Evolutionary conservation across 2,797 vertebrate genomes (phyloP).

Genomic region (Cyprinodon diabolis): DNA sequence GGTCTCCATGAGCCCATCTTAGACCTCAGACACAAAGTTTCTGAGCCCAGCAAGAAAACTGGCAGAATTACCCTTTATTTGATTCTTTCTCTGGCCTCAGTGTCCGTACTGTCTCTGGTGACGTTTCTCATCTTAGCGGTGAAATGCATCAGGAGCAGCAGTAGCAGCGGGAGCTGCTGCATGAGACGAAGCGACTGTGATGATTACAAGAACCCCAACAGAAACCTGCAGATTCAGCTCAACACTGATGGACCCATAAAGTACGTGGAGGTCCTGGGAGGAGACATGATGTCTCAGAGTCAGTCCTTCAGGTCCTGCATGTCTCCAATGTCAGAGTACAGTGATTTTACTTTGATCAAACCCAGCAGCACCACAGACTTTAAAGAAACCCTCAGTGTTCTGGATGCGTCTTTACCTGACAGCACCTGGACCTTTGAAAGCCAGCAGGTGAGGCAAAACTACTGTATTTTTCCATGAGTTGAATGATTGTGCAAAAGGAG

Average conservation of each 20-base stretch:
- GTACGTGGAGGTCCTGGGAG: constrained; percentile 80
- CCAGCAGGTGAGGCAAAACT: constrained; percentile 79
- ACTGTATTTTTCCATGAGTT: too few species aligned
- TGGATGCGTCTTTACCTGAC: constrained; percentile 76
- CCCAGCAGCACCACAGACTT: constrained; percentile 79
- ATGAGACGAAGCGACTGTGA: constrained; percentile 63
- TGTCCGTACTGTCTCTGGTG: constrained; percentile 73
- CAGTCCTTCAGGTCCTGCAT: constrained; percentile 82
- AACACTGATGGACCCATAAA: constrained; percentile 81
- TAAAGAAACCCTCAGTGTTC: constrained; percentile 74
- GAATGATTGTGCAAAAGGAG: too few species aligned
- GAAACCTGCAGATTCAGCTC: constrained; percentile 81
- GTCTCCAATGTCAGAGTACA: constrained; percentile 81
- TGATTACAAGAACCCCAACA: constrained; percentile 77
- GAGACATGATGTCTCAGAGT: constrained; percentile 80
- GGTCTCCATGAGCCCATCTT: constrained; percentile 68
- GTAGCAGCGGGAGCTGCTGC: constrained; percentile 67
- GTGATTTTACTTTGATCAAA: constrained; percentile 80
- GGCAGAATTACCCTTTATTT: constrained; percentile 72
- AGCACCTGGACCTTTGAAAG: constrained; percentile 78
- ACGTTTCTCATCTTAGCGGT: constrained; percentile 74
- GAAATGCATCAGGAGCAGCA: constrained; percentile 73
- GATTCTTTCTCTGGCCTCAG: constrained; percentile 74
- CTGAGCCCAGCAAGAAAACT: constrained; percentile 61
- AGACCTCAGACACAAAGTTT: constrained; percentile 60